Evolutionary conservation across 1,140 invertebrate genomes (phyloP), one percentile per base, ranked within the genome.

Genomic region (Ylistrum balloti): DNA sequence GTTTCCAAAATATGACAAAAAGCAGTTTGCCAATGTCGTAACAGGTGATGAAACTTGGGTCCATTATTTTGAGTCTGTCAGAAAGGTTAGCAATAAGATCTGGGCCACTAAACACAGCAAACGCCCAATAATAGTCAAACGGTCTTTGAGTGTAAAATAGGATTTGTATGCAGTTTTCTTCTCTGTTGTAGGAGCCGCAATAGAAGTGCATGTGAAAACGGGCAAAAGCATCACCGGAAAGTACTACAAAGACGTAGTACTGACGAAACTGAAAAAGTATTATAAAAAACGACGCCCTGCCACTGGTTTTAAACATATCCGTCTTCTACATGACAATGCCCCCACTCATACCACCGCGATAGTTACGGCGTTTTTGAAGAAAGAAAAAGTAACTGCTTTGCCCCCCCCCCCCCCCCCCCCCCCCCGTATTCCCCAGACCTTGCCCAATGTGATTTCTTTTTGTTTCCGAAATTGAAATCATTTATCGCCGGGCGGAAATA

Each of bases 1-100:
- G 41, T 88, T 13, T 13, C 17, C 33, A 20, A 38, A 35, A 35
- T 88, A 34, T 38, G 35, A 38, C n/a, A 13, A 11, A 17, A 17
- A 9, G 13, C 33, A 88, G 35, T 35, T 88, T 88, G 33, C 33
- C 17, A 88, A 88, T 38, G n/a, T 35, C 41, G 87, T 88, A 20
- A 88, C 87, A 34, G 33, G 87, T 88, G 86, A 90, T 85, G 89
- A 90, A 90, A 85, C 89, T 20, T 88, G 89, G 89, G 41, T 90
- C 85, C 86, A 88, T 88, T 90, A 90, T 87, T 90, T 90, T 38
- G 86, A 90, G 45, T 86, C 89, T 22, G 45, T 74, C 11, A 90
- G 85, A 90, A 90, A 90, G 22, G 35, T 90, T 45, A 32, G 34
- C 15, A 90, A 87, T 56, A 90, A 87, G n/a, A 90, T 90, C 17